Evolutionary conservation across 2,888 invertebrate genomes (phyloP), one percentile per base, ranked within the genome.

Genomic region (Actias luna): DNA sequence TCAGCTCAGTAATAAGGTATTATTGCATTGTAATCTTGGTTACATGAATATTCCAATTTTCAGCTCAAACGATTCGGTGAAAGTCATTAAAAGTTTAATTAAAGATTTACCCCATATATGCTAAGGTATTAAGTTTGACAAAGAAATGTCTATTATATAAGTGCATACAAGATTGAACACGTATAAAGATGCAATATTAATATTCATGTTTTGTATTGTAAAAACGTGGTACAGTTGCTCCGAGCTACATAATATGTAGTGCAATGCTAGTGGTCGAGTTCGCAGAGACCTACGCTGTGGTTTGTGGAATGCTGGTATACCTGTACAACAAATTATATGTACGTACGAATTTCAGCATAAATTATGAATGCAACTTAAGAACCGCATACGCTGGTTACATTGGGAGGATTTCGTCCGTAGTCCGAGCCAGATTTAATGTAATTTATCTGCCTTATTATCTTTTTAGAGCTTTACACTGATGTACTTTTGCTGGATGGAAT

Each of bases 291-390:
- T 29, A 2, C n/a, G n/a, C 27, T 55, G 55, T 55, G 55, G 55
- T 55, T 55, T 55, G 55, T 55, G 55, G 55, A 29, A n/a, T 27
- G 14, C 18, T 55, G 16, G 55, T 55, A 29, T n/a, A 55, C 12
- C 22, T 25, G 12, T 50, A 50, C 12, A 50, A 50, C 25, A 22
- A 25, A 12, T 25, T 22, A 18, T 50, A 50, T 46, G 8, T 50
- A 50, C 25, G 46, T 25, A 50, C 8, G n/a, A 8, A 18, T 18
- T n/a, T 18, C 5, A 5, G n/a, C 5, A 42, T 42, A 39, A n/a
- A 42, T 50, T 50, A 50, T 50, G 8, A 12, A 7, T 25, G 12
- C 25, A 50, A 22, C 46, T 50, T 25, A 22, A 50, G 25, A 22
- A 50, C 46, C 46, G 46, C 46, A 50, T 25, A 25, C 25, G 46